Evolutionary conservation across 2,888 invertebrate species (phyloP), one percentile per base, ranked within the genome.

Genomic region (Julus scandinavius): DNA sequence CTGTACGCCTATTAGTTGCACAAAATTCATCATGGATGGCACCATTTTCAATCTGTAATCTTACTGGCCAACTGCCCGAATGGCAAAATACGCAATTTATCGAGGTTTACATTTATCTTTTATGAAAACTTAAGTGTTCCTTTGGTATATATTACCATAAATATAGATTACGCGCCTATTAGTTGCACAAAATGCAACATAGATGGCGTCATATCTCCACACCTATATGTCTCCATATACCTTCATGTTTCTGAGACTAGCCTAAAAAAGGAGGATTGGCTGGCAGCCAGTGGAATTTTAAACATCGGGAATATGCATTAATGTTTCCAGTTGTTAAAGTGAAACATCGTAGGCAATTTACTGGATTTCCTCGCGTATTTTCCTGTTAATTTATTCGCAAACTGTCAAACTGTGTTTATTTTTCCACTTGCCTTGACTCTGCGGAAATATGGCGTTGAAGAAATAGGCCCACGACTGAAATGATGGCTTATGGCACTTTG

Each of bases 311-410:
- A 72, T 20, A 72, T 72, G 72, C 72, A 72, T 72, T 29, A 72
- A 29, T 20, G 72, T 72, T 72, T n/a, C 5, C 72, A 63, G 63
- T 63, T n/a, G 63, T 63, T 72, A 29, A 72, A 54, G 15, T 54
- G 13, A 54, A 17, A 54, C 54, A 54, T 54, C 54, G 54, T 20
- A n/a, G 3, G 9, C 72, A 72, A 72, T 72, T 72, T 72, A 72
- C 72, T 72, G 29, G 63, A 63, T 63, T 63, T 63, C 63, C 63
- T 17, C 63, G n/a, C 63, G n/a, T 29, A 29, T 72, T 72, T 72
- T 29, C 72, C 72, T 72, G 72, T 72, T 29, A 72, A 72, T 72
- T 72, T 72, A 72, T 72, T 72, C 72, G 72, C 20, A 29, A 72
- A 72, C 72, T 72, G 72, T 72, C 72, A 72, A 72, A 54, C 9